Evolutionary conservation across 2,113 vertebrate species (phyloP).

Genomic region (Pleuronectes platessa): DNA sequence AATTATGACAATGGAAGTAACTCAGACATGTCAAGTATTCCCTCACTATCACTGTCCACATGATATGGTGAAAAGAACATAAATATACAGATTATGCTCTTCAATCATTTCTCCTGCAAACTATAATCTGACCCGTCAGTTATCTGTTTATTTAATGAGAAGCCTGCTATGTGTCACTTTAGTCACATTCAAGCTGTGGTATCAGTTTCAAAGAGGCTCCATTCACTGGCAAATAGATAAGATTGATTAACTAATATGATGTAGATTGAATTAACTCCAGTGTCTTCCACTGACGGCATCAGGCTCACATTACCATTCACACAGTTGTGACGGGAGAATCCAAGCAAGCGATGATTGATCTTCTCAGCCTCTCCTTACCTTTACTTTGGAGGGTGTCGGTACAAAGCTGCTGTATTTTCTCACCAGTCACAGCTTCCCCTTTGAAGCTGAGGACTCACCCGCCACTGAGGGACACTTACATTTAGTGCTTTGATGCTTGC

Average conservation of each 20-base stretch:
- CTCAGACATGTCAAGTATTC: neutral
- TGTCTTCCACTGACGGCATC: slow-evolving; percentile 20
- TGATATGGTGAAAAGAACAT: neutral
- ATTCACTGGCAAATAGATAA: slow-evolving; percentile 12
- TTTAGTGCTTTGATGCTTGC: slow-evolving; percentile 55
- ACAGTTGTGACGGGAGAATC: slow-evolving; percentile 24
- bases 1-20: neutral
- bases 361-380: slow-evolving; percentile 6
- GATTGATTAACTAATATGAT: slow-evolving; percentile 8
- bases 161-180: no score
- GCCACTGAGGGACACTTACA: slow-evolving; percentile 38
- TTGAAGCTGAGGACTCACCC: slow-evolving; percentile 52
- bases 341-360: slow-evolving; percentile 8
- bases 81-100: neutral
- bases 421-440: slow-evolving; percentile 1
- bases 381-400: slow-evolving; percentile 6
- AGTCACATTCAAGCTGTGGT: neutral
- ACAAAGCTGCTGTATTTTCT: slow-evolving; percentile 34
- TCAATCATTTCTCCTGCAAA: neutral
- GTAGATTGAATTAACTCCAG: slow-evolving; percentile 31
- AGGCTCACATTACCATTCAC: slow-evolving; percentile 36
- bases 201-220: neutral
- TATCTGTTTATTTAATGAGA: neutral
- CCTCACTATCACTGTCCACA: no score
- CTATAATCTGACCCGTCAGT: neutral